Evolutionary conservation across 2,888 invertebrate species (phyloP).

Genomic region (Seira sanloemensis): DNA sequence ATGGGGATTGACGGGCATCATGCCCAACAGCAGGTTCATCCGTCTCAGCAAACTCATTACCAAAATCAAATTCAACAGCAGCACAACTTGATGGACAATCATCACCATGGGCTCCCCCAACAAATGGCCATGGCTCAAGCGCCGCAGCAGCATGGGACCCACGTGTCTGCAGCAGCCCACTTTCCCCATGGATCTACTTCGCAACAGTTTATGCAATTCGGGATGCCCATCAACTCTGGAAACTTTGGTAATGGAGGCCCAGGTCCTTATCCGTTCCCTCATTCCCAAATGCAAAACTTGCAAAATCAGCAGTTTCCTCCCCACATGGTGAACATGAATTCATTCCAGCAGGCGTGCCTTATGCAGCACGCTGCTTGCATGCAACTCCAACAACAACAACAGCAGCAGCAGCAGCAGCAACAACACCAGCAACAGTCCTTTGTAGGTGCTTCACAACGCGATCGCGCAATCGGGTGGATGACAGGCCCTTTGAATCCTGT

Average conservation of each 20-base stretch:
- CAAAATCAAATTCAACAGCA: constrained; percentile 22
- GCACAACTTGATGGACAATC: constrained; percentile 33
- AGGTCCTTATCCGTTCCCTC: neutral
- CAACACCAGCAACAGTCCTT: neutral
- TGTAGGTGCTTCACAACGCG: neutral
- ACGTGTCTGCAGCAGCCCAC: constrained; percentile 8
- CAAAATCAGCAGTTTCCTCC: constrained; percentile 24
- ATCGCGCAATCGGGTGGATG: constrained; percentile 25
- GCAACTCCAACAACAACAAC: constrained; percentile 32
- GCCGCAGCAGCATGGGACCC: neutral
- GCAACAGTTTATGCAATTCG: constrained; percentile 39
- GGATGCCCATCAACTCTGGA: constrained; percentile 27
- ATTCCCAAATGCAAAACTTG: constrained; percentile 25
- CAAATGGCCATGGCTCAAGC: neutral
- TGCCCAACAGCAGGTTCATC: constrained; percentile 3
- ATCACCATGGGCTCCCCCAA: constrained; percentile 27
- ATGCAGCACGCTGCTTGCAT: constrained; percentile 50
- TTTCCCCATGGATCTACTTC: constrained; percentile 7
- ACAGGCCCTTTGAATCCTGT: neutral
- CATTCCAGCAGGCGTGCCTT: constrained; percentile 25
- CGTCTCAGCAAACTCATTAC: neutral
- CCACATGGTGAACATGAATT: neutral
- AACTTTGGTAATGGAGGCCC: constrained; percentile 23
- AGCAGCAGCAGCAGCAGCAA: constrained; percentile 7
- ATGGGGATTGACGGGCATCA: constrained; percentile 34